phyloP scores from a whole-genome alignment of 2,113 vertebrate genomes.

The Zosterops pallidus region DNA sequence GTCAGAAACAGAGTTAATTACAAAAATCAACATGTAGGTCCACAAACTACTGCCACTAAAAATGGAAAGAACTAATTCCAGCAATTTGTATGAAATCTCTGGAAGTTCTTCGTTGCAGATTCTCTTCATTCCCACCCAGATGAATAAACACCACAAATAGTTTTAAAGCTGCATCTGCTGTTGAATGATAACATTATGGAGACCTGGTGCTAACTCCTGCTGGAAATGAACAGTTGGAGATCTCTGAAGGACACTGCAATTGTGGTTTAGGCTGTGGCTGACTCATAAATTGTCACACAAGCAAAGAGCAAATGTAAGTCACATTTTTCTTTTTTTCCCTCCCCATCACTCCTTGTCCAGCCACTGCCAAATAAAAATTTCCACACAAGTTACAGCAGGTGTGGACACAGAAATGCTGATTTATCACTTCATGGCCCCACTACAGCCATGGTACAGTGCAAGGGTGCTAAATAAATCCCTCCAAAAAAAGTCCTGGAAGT shows the following conservation, averaged over 20 bases:
- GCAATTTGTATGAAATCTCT: not conserved
- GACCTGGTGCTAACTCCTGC: not conserved
- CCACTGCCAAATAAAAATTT: not conserved
- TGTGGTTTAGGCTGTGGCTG: not conserved
- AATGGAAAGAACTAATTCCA: not conserved
- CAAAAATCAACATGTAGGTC: not conserved
- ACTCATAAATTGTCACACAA: not conserved
- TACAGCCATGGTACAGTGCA: not conserved
- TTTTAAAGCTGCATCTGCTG: not conserved
- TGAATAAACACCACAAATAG: not conserved
- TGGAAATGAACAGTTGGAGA: not conserved
- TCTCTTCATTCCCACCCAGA: not conserved
- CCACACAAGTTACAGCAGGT: not conserved
- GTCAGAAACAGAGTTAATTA: not conserved
- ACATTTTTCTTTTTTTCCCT: not conserved
- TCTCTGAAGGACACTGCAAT: not conserved
- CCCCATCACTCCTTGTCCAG: not conserved
- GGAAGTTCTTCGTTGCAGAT: not conserved
- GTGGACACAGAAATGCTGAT: not conserved
- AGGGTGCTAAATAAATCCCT: not conserved
- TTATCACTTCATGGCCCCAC: not conserved
- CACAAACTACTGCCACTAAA: not conserved
- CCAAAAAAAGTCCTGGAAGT: not conserved
- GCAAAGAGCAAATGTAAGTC: not conserved
- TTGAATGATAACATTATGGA: conserved; percentile 1